Percentiles rank a stretch among this genome's conserved stretches.
Conservation (phyloP, 2,797 vertebrate species). For the Agapornis canus region DNA sequence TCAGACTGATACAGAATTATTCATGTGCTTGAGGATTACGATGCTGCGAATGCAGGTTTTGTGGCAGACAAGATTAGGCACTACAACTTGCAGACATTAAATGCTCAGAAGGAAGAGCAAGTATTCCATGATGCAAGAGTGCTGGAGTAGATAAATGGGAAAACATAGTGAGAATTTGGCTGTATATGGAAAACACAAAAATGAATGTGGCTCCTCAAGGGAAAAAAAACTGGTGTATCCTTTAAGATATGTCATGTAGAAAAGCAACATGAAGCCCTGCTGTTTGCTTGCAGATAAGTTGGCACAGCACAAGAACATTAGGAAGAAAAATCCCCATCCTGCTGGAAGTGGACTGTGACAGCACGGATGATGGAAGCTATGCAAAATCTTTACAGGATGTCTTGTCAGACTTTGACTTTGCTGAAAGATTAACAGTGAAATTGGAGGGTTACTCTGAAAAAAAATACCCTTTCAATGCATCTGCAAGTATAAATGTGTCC, state of each 20-base stretch:
- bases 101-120: background rate
- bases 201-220: background rate
- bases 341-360: background rate
- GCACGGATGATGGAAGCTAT: background rate
- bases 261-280: fast-evolving
- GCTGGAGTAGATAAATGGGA: background rate
- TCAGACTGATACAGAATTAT: background rate
- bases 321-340: fast-evolving
- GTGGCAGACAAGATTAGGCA: background rate
- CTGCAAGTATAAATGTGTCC: background rate
- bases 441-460: background rate
- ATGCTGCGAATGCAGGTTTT: background rate
- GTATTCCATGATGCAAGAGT: background rate
- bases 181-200: background rate
- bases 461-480: background rate
- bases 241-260: background rate
- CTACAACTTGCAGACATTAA: background rate
- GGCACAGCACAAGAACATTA: background rate
- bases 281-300: background rate
- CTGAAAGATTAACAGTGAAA: background rate
- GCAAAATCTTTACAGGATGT: background rate
- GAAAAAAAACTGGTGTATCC: background rate
- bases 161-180: background rate
- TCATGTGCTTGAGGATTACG: background rate
- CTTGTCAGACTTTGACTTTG: background rate